Evolutionary conservation across 2,113 vertebrate genomes (phyloP).

Genomic region (Phainopepla nitens): DNA sequence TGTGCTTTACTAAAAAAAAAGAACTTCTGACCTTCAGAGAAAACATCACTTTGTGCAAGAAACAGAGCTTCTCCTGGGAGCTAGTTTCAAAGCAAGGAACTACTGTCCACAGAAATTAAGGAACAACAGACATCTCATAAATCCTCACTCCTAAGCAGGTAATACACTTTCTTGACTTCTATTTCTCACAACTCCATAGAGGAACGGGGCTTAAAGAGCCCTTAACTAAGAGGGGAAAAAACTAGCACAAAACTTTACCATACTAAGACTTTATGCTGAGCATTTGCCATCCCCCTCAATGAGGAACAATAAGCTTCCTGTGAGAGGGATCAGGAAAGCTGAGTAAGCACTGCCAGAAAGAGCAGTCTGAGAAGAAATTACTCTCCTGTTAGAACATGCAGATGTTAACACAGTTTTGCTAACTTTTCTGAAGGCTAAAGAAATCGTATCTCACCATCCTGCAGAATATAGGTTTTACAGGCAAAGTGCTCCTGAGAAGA

Average conservation of each 20-base stretch:
- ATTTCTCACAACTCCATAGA: background rate
- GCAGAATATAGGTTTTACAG: background rate
- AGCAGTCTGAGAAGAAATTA: background rate
- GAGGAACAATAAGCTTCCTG: background rate
- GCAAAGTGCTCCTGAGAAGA: background rate
- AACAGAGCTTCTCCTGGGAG: background rate
- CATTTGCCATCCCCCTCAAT: background rate
- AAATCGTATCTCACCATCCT: background rate
- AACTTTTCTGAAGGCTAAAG: background rate
- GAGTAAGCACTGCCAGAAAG: background rate
- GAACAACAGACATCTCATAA: background rate
- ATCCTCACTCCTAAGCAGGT: background rate
- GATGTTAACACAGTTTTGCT: background rate
- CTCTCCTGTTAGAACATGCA: background rate
- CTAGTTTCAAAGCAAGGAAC: background rate
- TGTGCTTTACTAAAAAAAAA: background rate
- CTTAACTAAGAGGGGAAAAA: background rate
- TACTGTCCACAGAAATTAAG: background rate
- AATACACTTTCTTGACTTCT: background rate
- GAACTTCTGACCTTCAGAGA: background rate
- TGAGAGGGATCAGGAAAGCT: background rate
- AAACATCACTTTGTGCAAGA: background rate
- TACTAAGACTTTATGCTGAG: background rate
- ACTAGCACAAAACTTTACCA: background rate
- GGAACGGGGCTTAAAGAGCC: background rate